These are phyloP conservation scores for Lepidochrysops patricia DNA, from an alignment of 2,888 invertebrate species.

Conservation along the genomic window DNA sequence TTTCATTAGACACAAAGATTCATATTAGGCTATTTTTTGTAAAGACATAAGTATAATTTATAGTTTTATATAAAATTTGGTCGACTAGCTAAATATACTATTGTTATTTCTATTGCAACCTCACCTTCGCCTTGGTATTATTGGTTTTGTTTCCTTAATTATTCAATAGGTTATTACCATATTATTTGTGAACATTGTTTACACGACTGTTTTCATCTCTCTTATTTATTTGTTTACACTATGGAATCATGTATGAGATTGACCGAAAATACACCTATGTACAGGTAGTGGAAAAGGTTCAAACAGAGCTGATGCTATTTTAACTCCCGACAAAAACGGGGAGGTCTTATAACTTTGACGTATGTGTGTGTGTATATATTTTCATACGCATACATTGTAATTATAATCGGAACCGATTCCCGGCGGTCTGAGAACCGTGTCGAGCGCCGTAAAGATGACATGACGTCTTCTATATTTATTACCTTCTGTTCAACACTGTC, in stretches of 20 bases:
- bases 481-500: not conserved
- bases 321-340: too few relatives aligned
- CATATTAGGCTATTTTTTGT: too few relatives aligned
- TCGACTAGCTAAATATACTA: too few relatives aligned
- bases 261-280: too few relatives aligned
- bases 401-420: not conserved
- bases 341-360: too few relatives aligned
- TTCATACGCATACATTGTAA: not conserved
- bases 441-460: not conserved
- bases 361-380: not conserved
- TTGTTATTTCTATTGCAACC: not conserved
- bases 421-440: not conserved
- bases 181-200: not conserved
- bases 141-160: conserved; percentile 6
- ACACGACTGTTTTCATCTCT: conserved; percentile 33
- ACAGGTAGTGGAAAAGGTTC: too few relatives aligned
- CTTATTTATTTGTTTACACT: not conserved
- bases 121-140: conserved; percentile 8
- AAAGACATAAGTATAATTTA: too few relatives aligned
- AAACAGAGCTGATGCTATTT: too few relatives aligned
- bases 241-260: not conserved
- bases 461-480: not conserved
- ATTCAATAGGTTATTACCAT: not conserved
- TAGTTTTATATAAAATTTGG: too few relatives aligned
- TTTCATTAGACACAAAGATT: too few relatives aligned